These are phyloP conservation scores for Pleuronectes platessa DNA, from an alignment of 2,113 vertebrate genomes.

Conservation along the genomic window DNA sequence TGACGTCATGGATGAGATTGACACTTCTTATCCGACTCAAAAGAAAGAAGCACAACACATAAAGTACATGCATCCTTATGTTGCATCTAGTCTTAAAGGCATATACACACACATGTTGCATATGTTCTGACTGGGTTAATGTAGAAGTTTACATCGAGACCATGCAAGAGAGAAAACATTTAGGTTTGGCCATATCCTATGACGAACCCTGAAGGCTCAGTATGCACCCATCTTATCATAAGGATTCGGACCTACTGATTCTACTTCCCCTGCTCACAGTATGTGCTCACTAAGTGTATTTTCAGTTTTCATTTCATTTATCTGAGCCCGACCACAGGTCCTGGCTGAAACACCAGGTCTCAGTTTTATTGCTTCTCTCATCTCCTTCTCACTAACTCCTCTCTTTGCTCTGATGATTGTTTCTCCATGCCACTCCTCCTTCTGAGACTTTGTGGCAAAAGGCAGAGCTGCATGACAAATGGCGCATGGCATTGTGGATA, in stretches of 20 bases:
- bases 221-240: slow-evolving; percentile 19
- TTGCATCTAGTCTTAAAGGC: too few species aligned
- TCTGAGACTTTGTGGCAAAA: slow-evolving; percentile 41
- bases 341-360: slow-evolving; percentile 50
- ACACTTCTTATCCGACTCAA: too few species aligned
- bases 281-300: slow-evolving; percentile 46
- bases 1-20: too few species aligned
- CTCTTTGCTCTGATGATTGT: slow-evolving; percentile 40
- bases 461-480: slow-evolving; percentile 42
- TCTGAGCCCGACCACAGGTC: slow-evolving; percentile 43
- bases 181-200: too few species aligned
- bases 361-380: slow-evolving; percentile 51
- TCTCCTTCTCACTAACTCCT: slow-evolving; percentile 47
- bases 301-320: slow-evolving; percentile 31
- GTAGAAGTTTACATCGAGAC: neutral
- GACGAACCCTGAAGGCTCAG: too few species aligned
- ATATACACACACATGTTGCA: too few species aligned
- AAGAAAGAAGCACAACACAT: too few species aligned
- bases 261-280: neutral
- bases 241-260: slow-evolving; percentile 12
- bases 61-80: too few species aligned
- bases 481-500: slow-evolving; percentile 68
- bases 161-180: neutral
- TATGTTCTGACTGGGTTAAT: too few species aligned
- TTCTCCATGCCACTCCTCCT: slow-evolving; percentile 56